Evolutionary conservation across 2,113 vertebrate species (phyloP).

Genomic region (Chaetops frenatus): DNA sequence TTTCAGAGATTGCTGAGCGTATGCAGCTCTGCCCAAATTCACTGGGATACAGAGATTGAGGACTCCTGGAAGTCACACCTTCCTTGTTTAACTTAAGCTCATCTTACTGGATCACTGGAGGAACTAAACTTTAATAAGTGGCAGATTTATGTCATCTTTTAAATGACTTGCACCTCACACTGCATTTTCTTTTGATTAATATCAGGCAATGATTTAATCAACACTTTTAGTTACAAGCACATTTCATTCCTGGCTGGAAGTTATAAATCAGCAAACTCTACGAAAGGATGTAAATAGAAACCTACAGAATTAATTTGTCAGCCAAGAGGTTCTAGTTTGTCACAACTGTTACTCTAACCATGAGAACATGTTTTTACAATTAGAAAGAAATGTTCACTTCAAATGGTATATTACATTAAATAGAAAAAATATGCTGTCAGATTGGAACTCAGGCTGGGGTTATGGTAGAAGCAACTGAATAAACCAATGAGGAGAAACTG

Average conservation of each 20-base stretch:
- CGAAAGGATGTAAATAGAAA: slow-evolving; percentile 20
- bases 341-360: background rate
- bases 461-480: background rate
- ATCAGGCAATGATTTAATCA: slow-evolving; percentile 20
- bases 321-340: slow-evolving; percentile 31
- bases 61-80: background rate
- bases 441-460: background rate
- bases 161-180: background rate
- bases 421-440: background rate
- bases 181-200: background rate
- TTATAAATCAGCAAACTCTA: slow-evolving; percentile 6
- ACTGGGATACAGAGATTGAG: background rate
- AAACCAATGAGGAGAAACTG: background rate
- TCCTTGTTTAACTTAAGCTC: background rate
- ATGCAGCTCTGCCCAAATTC: background rate
- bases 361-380: slow-evolving; percentile 8
- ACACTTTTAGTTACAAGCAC: background rate
- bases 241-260: slow-evolving; percentile 27
- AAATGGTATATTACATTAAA: background rate
- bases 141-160: background rate
- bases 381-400: slow-evolving; percentile 1
- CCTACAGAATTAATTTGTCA: slow-evolving; percentile 21
- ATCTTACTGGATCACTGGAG: background rate
- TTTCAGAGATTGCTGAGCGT: background rate
- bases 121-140: background rate